Conservation (phyloP, 2,888 invertebrate species). For the Xestobium rufovillosum region DNA sequence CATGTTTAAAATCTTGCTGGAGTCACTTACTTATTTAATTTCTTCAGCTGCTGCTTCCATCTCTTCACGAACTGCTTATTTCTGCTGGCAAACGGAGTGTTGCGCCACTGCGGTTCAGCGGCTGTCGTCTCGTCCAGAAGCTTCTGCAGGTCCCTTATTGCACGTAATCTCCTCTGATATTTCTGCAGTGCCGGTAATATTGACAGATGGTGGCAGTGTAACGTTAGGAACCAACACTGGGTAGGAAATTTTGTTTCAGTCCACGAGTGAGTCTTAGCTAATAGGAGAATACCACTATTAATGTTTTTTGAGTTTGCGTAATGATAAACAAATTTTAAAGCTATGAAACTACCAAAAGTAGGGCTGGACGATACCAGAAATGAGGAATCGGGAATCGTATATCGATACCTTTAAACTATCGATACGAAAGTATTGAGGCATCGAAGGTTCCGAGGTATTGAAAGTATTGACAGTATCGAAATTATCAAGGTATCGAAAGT, state of each 20-base stretch:
- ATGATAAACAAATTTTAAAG: too few species aligned
- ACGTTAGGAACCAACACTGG: slow-evolving; percentile 93
- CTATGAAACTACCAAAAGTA: too few species aligned
- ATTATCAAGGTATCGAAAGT: too few species aligned
- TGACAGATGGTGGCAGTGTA: slow-evolving; percentile 89
- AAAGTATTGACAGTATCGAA: too few species aligned
- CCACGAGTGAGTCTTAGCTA: slow-evolving; percentile 56
- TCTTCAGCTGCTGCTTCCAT: slow-evolving; percentile 82
- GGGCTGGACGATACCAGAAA: too few species aligned
- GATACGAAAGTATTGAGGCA: too few species aligned
- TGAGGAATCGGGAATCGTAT: too few species aligned
- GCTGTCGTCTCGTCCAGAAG: slow-evolving; percentile 76
- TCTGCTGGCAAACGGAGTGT: slow-evolving; percentile 63
- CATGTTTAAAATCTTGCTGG: too few species aligned
- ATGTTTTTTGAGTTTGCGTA: too few species aligned
- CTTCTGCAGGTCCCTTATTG: slow-evolving; percentile 79
- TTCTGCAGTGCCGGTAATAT: slow-evolving; percentile 84
- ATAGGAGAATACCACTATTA: too few species aligned
- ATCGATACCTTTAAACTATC: too few species aligned
- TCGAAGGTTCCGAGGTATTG: too few species aligned
- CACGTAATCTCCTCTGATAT: slow-evolving; percentile 66
- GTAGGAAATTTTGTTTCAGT: slow-evolving; percentile 87
- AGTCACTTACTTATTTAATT: slow-evolving; percentile 57
- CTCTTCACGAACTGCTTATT: slow-evolving; percentile 78
- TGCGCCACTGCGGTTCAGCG: slow-evolving; percentile 76